Evolutionary conservation across 1,140 invertebrate species (phyloP), one percentile per base, ranked within the genome.

Genomic region (Dinoponera quadriceps): DNA sequence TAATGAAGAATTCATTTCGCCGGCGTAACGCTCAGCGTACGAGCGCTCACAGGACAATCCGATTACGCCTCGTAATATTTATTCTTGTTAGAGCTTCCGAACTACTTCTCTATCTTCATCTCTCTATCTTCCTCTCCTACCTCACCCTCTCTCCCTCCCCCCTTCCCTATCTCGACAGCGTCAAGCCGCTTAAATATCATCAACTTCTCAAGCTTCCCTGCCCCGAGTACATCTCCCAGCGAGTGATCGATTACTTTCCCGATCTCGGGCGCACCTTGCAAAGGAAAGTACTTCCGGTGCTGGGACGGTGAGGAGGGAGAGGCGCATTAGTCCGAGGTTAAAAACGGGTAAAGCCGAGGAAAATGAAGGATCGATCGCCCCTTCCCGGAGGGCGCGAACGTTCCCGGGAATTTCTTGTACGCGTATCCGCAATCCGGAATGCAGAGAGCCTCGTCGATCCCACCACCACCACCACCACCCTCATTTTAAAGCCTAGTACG

Each of bases 311-410:
- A n/a, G n/a, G n/a, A n/a, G n/a, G n/a, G 44, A 63, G 44, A 18
- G n/a, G 14, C 73, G 27, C 74, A 77, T 77, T 65, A 77, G 74
- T 25, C 9, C 27, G 27, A 27, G 20, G 60, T 77, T 65, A 54
- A 77, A 77, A 77, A 77, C 74, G 74, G 65, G n/a, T n/a, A n/a
- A 77, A 77, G 74, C 66, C 60, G 48, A 13, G 54, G 74, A 77
- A 77, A 77, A 77, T 77, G 74, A 77, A 66, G 29, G 48, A 77
- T 77, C 73, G 73, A 65, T 51, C 44, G 5, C n/a, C 4, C 25
- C 11, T 13, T 83, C 7, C 60, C 14, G 18, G 22, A 44, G 25
- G 48, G 49, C n/a, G 60, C n/a, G 25, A 65, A 38, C n/a, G n/a
- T n/a, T 29, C 55, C 14, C 18, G 29, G 54, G 20, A 29, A 20